Percentiles rank a stretch among this genome's conserved stretches.
These are phyloP conservation scores for Caprella mutica DNA, from an alignment of 2,888 invertebrate species.

Conservation along the genomic window DNA sequence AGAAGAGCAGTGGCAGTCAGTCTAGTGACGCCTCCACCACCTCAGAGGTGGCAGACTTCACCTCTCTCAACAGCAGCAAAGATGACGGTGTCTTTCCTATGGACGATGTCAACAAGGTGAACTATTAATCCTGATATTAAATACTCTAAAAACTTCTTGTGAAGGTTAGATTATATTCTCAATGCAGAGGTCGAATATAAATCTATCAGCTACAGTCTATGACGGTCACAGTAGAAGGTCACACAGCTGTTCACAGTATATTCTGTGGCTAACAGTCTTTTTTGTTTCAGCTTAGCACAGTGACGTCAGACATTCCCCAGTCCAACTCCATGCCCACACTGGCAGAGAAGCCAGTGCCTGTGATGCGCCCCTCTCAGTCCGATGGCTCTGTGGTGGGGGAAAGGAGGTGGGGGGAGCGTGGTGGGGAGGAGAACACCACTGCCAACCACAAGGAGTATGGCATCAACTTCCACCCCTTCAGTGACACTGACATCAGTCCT, in stretches of 20 bases:
- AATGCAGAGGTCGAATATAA: too few relatives aligned
- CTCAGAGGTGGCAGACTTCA: constrained; percentile 24
- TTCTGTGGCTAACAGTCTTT: too few relatives aligned
- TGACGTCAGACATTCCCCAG: constrained; percentile 19
- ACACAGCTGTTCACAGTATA: too few relatives aligned
- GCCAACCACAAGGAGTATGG: too few relatives aligned
- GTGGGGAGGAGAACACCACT: constrained; percentile 36
- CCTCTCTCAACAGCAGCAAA: constrained; percentile 11
- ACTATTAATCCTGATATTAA: constrained; percentile 1
- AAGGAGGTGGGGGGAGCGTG: constrained; percentile 21
- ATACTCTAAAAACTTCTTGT: too few relatives aligned
- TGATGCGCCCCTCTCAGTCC: too few relatives aligned
- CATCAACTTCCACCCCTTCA: constrained; percentile 75
- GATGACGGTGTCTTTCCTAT: constrained; percentile 27
- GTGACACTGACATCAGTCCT: constrained; percentile 78
- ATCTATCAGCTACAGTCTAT: too few relatives aligned
- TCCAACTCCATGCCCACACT: constrained; percentile 22
- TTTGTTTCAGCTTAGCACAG: too few relatives aligned
- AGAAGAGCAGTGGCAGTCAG: constrained; percentile 26
- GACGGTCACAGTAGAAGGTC: too few relatives aligned
- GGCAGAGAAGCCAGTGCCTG: constrained; percentile 13
- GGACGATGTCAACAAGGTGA: constrained; percentile 27
- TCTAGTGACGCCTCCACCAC: constrained; percentile 33
- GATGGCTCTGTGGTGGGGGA: neutral
- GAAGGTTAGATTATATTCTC: too few relatives aligned